Base-by-base conservation (phyloP, 2,888 invertebrate species). In the Crossocerus cetratus region DNA sequence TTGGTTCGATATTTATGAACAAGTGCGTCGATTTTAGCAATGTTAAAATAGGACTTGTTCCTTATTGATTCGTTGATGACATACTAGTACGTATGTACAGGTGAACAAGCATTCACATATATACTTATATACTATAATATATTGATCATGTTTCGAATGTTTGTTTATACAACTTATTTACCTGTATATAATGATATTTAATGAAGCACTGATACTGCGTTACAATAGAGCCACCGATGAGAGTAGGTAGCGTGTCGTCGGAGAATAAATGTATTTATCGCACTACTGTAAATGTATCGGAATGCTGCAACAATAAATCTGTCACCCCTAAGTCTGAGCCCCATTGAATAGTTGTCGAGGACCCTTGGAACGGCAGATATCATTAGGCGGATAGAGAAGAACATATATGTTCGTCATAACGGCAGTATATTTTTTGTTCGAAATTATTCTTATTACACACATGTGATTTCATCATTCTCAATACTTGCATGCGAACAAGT, bases 251-350 rank as follows among this genome's bases (percentile, higher is more conserved):
- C 11, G 1, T 71, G 23, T 65, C 53, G 63, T 69, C 54, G 56
- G 68, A 58, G 53, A 58, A 59, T 59, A 53, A 69, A 58, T 72
- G 65, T 70, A 70, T 70, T 70, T 61, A 67, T 57, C n/a, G n/a
- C 32, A 75, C 59, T 55, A 69, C 23, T 57, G 70, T 42, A 59
- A 69, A 64, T 69, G 74, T 77, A 74, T 68, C 57, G 14, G 53
- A 60, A 59, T 68, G 53, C 49, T 65, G 58, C 57, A 73, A 45
- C 71, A 77, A 80, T 77, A 72, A 74, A 72, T 56, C 67, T 54
- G 58, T 22, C 23, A 58, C 8, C 2, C n/a, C 43, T 65, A 21
- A 42, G 54, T 55, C 54, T 5, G 3, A 32, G 11, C 32, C 8
- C 8, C 11, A 32, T 3, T 1, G 8, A 32, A 32, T n/a, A n/a